These are phyloP conservation scores for Sarcophilus harrisii DNA, from an alignment of 2,797 vertebrate species.

Conservation along the genomic window DNA sequence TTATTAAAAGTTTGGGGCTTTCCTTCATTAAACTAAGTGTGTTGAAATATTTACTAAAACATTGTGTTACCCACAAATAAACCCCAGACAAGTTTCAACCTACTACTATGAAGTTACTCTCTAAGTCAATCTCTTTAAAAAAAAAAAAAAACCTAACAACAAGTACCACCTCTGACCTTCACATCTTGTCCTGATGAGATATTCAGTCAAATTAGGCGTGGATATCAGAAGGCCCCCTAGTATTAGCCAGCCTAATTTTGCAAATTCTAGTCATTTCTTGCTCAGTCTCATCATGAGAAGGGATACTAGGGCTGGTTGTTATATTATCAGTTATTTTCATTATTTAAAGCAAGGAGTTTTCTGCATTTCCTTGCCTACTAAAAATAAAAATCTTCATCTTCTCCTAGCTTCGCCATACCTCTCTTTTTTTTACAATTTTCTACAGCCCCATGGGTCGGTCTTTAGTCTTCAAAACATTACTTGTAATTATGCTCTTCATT, in stretches of 20 bases:
- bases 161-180: not conserved
- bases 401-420: not conserved
- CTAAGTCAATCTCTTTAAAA: not conserved
- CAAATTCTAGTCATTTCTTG: not conserved
- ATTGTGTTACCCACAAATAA: not conserved
- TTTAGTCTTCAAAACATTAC: not conserved
- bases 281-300: not conserved
- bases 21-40: not conserved
- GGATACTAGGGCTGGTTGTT: not conserved
- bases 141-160: not conserved
- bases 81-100: not conserved
- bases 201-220: not conserved
- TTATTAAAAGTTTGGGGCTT: rapidly evolving
- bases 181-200: not conserved
- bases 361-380: not conserved
- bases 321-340: not conserved
- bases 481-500: not conserved
- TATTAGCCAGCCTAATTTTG: not conserved
- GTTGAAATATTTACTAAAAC: not conserved
- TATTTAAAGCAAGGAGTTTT: not conserved
- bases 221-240: not conserved
- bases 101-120: not conserved
- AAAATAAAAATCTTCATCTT: conserved; percentile 43
- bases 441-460: not conserved
- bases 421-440: not conserved